These are phyloP conservation scores for Smittia aterrima DNA, from an alignment of 2,888 invertebrate species.

Conservation along the genomic window DNA sequence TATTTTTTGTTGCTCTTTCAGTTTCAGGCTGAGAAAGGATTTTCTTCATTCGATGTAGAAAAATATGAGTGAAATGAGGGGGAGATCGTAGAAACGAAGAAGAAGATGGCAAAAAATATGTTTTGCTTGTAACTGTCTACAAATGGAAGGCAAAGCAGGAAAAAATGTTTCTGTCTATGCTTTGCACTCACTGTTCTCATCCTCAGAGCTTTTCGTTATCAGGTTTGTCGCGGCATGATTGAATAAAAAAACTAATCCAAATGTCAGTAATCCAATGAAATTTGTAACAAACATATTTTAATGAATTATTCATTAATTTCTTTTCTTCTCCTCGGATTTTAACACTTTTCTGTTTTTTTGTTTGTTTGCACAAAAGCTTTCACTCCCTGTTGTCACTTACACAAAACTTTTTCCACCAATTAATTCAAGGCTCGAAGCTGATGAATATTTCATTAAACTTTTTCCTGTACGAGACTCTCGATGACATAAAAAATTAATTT, in stretches of 20 bases:
- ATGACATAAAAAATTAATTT: conserved; percentile 20
- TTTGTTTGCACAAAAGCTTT: too few species aligned
- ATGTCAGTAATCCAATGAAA: conserved; percentile 36
- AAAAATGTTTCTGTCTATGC: neutral
- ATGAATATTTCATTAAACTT: conserved; percentile 15
- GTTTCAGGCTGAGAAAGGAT: neutral
- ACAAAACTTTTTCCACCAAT: neutral
- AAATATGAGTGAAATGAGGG: neutral
- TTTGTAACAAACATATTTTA: conserved; percentile 31
- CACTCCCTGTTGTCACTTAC: neutral
- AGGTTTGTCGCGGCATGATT: conserved; percentile 35
- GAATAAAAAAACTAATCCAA: conserved; percentile 36
- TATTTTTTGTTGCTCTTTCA: neutral
- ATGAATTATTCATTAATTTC: conserved; percentile 34
- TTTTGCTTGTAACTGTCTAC: conserved; percentile 7
- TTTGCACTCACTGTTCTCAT: conserved; percentile 39
- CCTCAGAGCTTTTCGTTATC: conserved; percentile 34
- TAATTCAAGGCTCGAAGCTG: neutral
- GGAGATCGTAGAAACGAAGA: neutral
- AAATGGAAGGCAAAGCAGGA: too few species aligned
- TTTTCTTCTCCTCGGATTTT: neutral
- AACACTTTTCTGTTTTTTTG: too few species aligned
- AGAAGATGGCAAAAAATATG: conserved; percentile 25
- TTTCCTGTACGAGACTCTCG: neutral
- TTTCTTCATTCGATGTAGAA: neutral